Evolutionary conservation across 2,888 invertebrate species (phyloP), one percentile per base, ranked within the genome.

Genomic region (Teinopalpus imperialis): DNA sequence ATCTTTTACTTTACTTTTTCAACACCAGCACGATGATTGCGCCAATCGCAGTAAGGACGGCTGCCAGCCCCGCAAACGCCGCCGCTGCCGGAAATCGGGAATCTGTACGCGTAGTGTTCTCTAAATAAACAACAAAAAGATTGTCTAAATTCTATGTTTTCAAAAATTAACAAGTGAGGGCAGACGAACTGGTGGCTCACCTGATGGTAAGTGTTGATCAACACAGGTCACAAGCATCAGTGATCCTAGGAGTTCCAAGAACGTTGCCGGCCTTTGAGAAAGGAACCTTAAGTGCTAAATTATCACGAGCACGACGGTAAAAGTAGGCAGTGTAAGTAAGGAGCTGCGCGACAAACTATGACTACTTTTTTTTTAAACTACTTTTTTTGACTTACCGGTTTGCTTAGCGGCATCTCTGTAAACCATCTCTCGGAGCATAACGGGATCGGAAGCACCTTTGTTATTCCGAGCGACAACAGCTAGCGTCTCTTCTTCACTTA

Each of bases 391-490:
- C 65, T 62, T 43, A 85, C 86, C 86, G 52, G 77, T 80, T 13
- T 79, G 70, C 44, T 85, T 81, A 2, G 77, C 82, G 6, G 77
- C 74, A 14, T 83, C 83, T 44, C 71, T 75, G 43, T 78, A 81
- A n/a, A 77, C 74, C n/a, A 85, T 54, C 13, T 79, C 81, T 6
- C 71, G 59, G 0, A 88, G 57, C 2, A 82, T 56, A 1, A 81
- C 74, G 1, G 86, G 81, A 12, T 86, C 87, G 0, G 87, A 78
- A n/a, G 76, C 61, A 0, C 87, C 87, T 46, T 82, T 86, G 57
- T 70, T 81, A 56, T 88, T 88, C 24, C 75, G 62, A 1, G 87
- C 85, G 0, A 70, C 73, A 21, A 87, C 85, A 0, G 74, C 77
- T 6, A 88, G 49, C 2, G 76, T 71, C 36, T 82, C 83, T 2